phyloP scores from a whole-genome alignment of 1,140 invertebrate species.

The Zaprionus camerounensis region DNA sequence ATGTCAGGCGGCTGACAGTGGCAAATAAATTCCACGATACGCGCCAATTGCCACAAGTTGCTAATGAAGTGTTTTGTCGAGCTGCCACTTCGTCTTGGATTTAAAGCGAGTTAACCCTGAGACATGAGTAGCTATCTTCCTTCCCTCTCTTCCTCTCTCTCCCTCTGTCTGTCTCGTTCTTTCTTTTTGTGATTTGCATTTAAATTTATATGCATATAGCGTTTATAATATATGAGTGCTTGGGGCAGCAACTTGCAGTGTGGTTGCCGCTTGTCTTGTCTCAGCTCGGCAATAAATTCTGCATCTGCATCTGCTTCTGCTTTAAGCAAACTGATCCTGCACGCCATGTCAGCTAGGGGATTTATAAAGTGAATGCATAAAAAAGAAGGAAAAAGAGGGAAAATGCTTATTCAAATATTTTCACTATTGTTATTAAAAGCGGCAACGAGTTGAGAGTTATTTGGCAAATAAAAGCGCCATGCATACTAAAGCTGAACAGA shows the following conservation, averaged over 20 bases:
- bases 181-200: conserved; percentile 39
- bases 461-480: conserved; percentile 1
- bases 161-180: neutral
- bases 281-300: conserved; percentile 32
- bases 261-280: conserved; percentile 28
- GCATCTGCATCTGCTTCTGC: conserved; percentile 24
- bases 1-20: conserved; percentile 40
- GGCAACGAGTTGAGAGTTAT: neutral
- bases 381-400: neutral
- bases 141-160: neutral
- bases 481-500: neutral
- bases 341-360: neutral
- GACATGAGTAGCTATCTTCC: neutral
- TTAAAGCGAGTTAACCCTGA: neutral
- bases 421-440: conserved; percentile 6
- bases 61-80: conserved; percentile 46
- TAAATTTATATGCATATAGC: conserved; percentile 45
- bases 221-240: conserved; percentile 46
- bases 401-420: conserved; percentile 5
- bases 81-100: conserved; percentile 6
- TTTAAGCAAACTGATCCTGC: conserved; percentile 8
- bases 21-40: conserved; percentile 48
- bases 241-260: conserved; percentile 26
- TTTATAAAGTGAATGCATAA: conserved; percentile 3
- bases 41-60: conserved; percentile 49